Evolutionary conservation across 2,797 vertebrate species (phyloP), one percentile per base, ranked within the genome.

Genomic region (Malacoctenus gilli): DNA sequence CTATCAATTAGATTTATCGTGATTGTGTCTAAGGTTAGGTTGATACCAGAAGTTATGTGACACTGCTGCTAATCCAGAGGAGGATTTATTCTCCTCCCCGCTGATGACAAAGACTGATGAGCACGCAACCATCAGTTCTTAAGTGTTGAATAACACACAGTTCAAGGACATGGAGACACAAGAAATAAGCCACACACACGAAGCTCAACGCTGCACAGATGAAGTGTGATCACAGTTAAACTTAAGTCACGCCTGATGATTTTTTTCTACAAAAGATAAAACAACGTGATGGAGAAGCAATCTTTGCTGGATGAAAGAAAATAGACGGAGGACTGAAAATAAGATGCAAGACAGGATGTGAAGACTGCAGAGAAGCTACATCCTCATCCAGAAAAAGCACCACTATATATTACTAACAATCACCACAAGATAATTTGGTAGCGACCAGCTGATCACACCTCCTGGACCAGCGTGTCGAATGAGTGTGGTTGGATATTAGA

Each of bases 381-480:
- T 44, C 12, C 41, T 42, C 38, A 41, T 47, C 53, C 19, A 59
- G 51, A 70, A 65, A 57, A 43, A 56, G n/a, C 36, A 34, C 8
- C 6, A 14, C 6, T 70, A 65, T 21, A 25, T 44, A n/a, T n/a
- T n/a, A n/a, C n/a, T n/a, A n/a, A n/a, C n/a, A n/a, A n/a, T n/a
- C n/a, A n/a, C n/a, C n/a, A n/a, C n/a, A n/a, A n/a, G n/a, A n/a
- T n/a, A n/a, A n/a, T n/a, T n/a, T n/a, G n/a, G n/a, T n/a, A n/a
- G n/a, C n/a, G n/a, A n/a, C n/a, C 18, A 9, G 42, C 22, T 62
- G 50, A 67, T 59, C 37, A 50, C 23, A 46, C 58, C 44, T 39
- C 37, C 22, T 59, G 21, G 20, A 63, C 5, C 4, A 65, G 31
- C 44, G 25, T 11, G 9, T 6, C n/a, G 30, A 15, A 25, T 59